Percentiles rank a stretch among this genome's conserved stretches.
Conservation (phyloP, 1,140 invertebrate genomes). For the Muscidifurax raptorellus region DNA sequence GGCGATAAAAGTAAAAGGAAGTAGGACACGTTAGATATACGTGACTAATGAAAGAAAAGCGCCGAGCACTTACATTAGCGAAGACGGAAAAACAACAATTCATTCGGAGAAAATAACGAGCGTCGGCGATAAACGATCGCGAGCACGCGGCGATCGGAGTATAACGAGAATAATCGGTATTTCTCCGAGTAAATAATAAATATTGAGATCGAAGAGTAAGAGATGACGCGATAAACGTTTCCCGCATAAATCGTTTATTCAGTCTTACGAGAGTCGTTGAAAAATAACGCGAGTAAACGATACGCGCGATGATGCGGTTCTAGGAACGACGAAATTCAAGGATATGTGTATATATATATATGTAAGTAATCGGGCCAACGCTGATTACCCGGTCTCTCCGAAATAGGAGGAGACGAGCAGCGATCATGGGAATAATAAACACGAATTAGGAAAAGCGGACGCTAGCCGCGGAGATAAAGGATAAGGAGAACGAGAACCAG, state of each 20-base stretch:
- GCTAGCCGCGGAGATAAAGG: not conserved
- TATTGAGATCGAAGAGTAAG: not conserved
- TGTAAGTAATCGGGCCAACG: not conserved
- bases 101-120: conserved; percentile 7
- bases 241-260: not conserved
- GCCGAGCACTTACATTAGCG: not conserved
- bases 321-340: not conserved
- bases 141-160: not conserved
- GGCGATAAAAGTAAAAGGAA: conserved; percentile 29
- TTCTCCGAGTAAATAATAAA: not conserved
- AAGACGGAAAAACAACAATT: conserved; percentile 1
- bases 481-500: not conserved
- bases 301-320: too few species aligned
- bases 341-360: too few species aligned
- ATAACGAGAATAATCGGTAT: not conserved
- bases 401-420: not conserved
- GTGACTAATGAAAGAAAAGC: conserved; percentile 9
- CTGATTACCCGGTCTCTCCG: too few species aligned
- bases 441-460: not conserved
- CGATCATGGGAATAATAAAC: not conserved
- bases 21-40: not conserved
- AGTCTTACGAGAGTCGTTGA: not conserved
- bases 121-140: not conserved
- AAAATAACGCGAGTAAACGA: too few species aligned
- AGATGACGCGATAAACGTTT: not conserved